Evolutionary conservation across 2,888 invertebrate genomes (phyloP).

Genomic region (Zelleria hepariella): DNA sequence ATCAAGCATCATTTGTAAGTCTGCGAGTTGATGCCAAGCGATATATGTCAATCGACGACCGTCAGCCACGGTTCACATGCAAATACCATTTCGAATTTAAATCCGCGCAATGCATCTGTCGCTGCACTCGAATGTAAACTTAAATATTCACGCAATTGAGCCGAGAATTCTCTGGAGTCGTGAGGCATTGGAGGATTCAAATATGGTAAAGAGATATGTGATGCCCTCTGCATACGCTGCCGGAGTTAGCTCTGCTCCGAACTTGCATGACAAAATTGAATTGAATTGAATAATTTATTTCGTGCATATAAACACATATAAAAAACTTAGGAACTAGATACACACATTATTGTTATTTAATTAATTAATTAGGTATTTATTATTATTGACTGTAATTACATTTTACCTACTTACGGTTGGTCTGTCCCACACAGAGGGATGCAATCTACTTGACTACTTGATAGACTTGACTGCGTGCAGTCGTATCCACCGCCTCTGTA

Average conservation of each 20-base stretch:
- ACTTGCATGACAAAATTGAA: not conserved
- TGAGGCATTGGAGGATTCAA: slow-evolving; percentile 15
- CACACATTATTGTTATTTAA: no score
- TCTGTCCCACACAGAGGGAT: no score
- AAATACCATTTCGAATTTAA: slow-evolving; percentile 22
- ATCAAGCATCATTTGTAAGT: slow-evolving; percentile 19
- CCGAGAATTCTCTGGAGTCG: not conserved
- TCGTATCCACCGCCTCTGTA: no score
- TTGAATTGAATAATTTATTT: no score
- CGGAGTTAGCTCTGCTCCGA: not conserved
- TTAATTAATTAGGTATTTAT: no score
- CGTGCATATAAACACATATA: no score
- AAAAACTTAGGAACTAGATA: no score
- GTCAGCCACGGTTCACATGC: slow-evolving; percentile 21
- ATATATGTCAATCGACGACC: slow-evolving; percentile 35
- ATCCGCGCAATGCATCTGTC: slow-evolving; percentile 13
- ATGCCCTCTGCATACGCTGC: not conserved
- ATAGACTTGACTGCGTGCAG: no score
- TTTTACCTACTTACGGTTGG: no score
- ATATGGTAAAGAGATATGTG: slow-evolving; percentile 24
- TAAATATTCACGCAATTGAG: not conserved
- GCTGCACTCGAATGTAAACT: slow-evolving; percentile 1
- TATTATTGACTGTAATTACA: no score
- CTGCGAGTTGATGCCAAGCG: slow-evolving; percentile 27
- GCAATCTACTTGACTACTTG: no score